A percentile compares a stretch with the other conserved stretches of the same genome.
Conservation (phyloP, 2,888 invertebrate genomes). For the Drosophila fulvimacula region DNA sequence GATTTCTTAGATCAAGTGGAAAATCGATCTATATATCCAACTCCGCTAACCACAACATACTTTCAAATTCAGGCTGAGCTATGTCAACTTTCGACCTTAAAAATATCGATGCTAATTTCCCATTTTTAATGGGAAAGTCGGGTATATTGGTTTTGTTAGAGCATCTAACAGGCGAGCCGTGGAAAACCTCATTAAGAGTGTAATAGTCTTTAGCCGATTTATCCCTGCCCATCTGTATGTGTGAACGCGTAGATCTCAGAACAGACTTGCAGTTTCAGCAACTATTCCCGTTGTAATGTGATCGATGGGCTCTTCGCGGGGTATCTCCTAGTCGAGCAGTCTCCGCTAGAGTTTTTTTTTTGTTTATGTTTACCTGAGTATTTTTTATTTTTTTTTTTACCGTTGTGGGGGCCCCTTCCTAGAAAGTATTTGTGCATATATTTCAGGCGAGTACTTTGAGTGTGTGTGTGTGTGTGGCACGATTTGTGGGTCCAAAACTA, state of each 20-base stretch:
- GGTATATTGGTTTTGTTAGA: too few relatives aligned
- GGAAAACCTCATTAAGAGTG: too few relatives aligned
- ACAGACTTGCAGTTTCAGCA: too few relatives aligned
- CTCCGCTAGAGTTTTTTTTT: not conserved
- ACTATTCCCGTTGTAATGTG: too few relatives aligned
- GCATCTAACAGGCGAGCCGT: too few relatives aligned
- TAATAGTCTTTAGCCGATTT: too few relatives aligned
- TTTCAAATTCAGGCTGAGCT: not conserved
- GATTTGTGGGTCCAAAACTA: constrained; percentile 29
- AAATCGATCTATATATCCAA: not conserved
- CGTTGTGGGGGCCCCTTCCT: constrained; percentile 1
- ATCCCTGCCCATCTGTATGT: too few relatives aligned
- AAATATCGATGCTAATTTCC: not conserved
- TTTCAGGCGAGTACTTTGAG: constrained; percentile 25
- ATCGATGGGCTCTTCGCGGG: too few relatives aligned
- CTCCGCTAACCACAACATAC: not conserved
- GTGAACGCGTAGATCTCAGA: too few relatives aligned
- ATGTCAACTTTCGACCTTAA: constrained; percentile 4
- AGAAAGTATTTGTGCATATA: constrained; percentile 35
- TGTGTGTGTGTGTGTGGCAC: not conserved
- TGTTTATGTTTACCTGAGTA: constrained; percentile 38
- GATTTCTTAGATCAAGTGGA: not conserved
- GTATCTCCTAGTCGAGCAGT: too few relatives aligned
- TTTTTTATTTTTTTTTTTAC: constrained; percentile 16
- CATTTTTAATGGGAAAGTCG: too few relatives aligned